Conservation (phyloP, 2,113 vertebrate genomes). For the Aptenodytes patagonicus region DNA sequence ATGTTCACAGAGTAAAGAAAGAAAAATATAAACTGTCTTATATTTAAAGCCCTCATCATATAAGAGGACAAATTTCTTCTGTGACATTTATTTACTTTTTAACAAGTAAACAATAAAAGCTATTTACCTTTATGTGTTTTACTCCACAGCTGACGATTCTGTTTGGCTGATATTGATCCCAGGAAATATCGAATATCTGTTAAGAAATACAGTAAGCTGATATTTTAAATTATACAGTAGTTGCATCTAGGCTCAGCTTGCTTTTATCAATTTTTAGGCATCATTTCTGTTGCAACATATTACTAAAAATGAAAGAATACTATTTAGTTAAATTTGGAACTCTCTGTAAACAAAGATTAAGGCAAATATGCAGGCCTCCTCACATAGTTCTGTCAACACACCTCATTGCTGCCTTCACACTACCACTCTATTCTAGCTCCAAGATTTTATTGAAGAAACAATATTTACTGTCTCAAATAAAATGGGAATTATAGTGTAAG, state of each 20-base stretch:
- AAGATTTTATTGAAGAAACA: neutral
- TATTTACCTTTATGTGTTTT: conserved; percentile 97
- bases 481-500: neutral
- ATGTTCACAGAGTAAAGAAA: neutral
- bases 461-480: neutral
- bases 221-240: neutral
- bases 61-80: neutral
- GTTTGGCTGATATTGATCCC: conserved; percentile 88
- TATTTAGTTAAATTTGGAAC: neutral
- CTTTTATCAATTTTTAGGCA: neutral
- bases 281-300: neutral
- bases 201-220: conserved; percentile 44
- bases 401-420: neutral
- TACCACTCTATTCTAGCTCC: neutral
- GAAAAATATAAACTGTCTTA: neutral
- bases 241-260: neutral
- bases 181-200: conserved; percentile 97
- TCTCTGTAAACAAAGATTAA: neutral
- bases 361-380: neutral
- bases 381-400: neutral
- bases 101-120: neutral
- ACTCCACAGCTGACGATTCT: conserved; percentile 95
- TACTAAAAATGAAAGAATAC: neutral
- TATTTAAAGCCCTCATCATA: neutral
- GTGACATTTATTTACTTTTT: neutral